Base-by-base conservation (phyloP, 2,113 vertebrate genomes). In the Notarius quadriscutis region DNA sequence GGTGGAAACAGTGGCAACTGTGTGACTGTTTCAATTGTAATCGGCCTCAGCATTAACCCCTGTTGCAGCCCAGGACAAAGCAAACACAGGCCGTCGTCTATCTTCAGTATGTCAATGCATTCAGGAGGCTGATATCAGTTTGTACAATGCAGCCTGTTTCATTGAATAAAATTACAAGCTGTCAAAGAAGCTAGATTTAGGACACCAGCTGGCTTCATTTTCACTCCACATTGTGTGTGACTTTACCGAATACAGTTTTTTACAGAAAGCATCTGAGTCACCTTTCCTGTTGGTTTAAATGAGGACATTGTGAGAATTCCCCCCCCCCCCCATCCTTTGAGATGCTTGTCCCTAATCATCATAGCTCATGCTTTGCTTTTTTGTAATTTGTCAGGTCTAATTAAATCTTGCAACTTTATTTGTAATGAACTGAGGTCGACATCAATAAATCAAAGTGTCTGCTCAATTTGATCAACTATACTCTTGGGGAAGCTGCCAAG, bases 371-470 rank as follows among this genome's bases (percentile, higher is more conserved):
- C 83, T 88, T 84, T 92, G 91, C 88, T 90, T 91, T 89, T 88
- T 92, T 93, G 92, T 92, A 93, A 95, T 91, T 20, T 91, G 88
- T 90, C 94, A 94, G 91, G 89, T 94, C 94, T 96, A 96, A 97
- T 96, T 96, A 97, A 94, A 97, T 96, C 94, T 94, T 95, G 94
- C 92, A 93, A 93, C 94, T 94, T 91, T 95, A 95, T 96, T 94
- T 90, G 92, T 93, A 93, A 89, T 96, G 95, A 96, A 96, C 96
- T 95, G 93, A 89, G 86, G 96, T 96, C 96, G 94, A 96, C 95
- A 95, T 96, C 95, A 60, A 97, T 97, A 96, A 95, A 95, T 97
- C 95, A 96, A 95, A 84, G 77, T 78, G n/a, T 20, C 72, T 71
- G 71, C 18, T 84, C 84, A 82, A 81, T 78, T 53, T 75, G 1